These are phyloP conservation scores for Apamea sordens DNA, from an alignment of 2,888 invertebrate species.

Conservation along the genomic window DNA sequence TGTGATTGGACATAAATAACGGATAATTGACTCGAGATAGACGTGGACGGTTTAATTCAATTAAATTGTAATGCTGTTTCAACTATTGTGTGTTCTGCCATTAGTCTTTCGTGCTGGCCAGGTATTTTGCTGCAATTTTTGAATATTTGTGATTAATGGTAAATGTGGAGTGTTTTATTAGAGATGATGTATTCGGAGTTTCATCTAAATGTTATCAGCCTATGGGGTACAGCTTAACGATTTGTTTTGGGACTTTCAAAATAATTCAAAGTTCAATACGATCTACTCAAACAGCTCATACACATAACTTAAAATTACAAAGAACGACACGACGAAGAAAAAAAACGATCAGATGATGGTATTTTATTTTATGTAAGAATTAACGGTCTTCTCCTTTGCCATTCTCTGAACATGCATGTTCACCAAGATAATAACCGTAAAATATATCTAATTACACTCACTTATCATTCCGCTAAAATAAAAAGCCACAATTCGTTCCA, in stretches of 20 bases:
- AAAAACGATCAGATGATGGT: not conserved
- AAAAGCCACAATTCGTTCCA: constrained; percentile 68
- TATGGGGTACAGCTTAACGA: not conserved
- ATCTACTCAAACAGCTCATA: not conserved
- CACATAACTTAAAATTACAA: too few species aligned
- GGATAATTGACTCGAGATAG: constrained; percentile 57
- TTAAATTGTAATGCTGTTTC: constrained; percentile 58
- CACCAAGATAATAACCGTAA: constrained; percentile 43
- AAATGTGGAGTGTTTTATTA: not conserved
- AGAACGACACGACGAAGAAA: not conserved
- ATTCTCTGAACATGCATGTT: constrained; percentile 13
- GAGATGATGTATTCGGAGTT: accelerated
- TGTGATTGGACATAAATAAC: constrained; percentile 65
- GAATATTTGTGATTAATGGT: not conserved
- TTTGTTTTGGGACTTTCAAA: constrained; percentile 1
- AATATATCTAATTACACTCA: constrained; percentile 50
- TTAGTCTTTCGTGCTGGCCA: constrained; percentile 20
- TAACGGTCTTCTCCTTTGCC: not conserved
- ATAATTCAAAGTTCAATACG: not conserved
- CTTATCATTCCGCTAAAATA: constrained; percentile 39
- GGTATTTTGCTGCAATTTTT: constrained; percentile 1
- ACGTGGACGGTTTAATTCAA: constrained; percentile 62
- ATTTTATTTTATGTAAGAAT: not conserved
- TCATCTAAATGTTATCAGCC: not conserved
- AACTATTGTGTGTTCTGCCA: constrained; percentile 47